phyloP scores from a whole-genome alignment of 1,140 invertebrate species.

The Mesaphorura yosii region DNA sequence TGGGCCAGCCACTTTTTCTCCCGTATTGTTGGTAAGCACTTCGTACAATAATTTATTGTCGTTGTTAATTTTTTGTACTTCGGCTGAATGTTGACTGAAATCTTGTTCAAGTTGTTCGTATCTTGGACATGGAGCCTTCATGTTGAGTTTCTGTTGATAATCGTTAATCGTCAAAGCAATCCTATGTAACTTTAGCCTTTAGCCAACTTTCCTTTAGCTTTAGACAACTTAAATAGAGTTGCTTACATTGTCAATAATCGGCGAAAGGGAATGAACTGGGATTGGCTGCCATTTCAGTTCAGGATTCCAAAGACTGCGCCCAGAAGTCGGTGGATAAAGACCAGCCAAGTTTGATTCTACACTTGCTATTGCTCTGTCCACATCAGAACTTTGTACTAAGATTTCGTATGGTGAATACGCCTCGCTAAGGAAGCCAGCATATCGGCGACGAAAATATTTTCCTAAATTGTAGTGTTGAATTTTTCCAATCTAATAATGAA shows the following conservation, averaged over 20 bases:
- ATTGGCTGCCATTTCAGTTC: slow-evolving; percentile 74
- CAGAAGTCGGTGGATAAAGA: slow-evolving; percentile 58
- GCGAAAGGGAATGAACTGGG: slow-evolving; percentile 63
- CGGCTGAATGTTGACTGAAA: slow-evolving; percentile 37
- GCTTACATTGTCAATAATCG: slow-evolving; percentile 52
- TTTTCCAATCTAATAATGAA: slow-evolving; percentile 46
- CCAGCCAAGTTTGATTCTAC: slow-evolving; percentile 68
- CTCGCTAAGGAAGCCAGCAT: slow-evolving; percentile 45
- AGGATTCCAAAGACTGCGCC: slow-evolving; percentile 54
- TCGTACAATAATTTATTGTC: slow-evolving; percentile 50
- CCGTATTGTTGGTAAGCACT: slow-evolving; percentile 51
- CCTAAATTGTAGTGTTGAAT: slow-evolving; percentile 63
- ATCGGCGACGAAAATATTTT: slow-evolving; percentile 60
- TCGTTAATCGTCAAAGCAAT: no score
- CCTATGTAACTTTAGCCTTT: no score
- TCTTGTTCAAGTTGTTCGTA: slow-evolving; percentile 41
- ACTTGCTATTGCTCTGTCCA: slow-evolving; percentile 65
- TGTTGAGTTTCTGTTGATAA: slow-evolving; percentile 49
- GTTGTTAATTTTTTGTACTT: slow-evolving; percentile 44
- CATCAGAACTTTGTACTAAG: slow-evolving; percentile 63
- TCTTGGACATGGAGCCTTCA: slow-evolving; percentile 51
- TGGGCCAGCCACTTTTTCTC: slow-evolving; percentile 50
- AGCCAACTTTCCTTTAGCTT: no score
- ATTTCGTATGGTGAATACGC: slow-evolving; percentile 49
- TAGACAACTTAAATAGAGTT: slow-evolving; percentile 13